Percentiles rank a stretch among this genome's conserved stretches.
These are phyloP conservation scores for Alaudala cheleensis DNA, from an alignment of 2,113 vertebrate genomes.

Conservation along the genomic window DNA sequence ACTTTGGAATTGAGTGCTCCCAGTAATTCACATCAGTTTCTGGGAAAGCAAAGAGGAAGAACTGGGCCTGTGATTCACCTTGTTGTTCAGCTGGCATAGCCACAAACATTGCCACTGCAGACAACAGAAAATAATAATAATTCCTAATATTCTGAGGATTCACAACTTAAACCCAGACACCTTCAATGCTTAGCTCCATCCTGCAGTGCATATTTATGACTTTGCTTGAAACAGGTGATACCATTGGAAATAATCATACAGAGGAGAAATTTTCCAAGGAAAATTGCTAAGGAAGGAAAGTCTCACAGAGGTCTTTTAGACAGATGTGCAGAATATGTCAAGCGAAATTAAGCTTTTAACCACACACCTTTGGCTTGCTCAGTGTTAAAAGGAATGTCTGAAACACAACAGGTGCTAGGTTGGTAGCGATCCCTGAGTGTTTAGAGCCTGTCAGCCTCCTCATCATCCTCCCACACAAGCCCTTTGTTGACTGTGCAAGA, in stretches of 20 bases:
- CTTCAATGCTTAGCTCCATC: neutral
- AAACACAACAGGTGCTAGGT: rapidly evolving
- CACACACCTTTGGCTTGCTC: neutral
- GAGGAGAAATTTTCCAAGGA: neutral
- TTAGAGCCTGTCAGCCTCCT: neutral
- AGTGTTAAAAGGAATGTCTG: neutral
- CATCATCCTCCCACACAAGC: neutral
- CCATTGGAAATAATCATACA: neutral
- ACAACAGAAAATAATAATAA: neutral
- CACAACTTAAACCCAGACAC: neutral
- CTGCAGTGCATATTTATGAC: neutral
- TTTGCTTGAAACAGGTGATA: neutral
- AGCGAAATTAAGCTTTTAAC: neutral
- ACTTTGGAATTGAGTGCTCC: neutral
- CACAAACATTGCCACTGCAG: neutral
- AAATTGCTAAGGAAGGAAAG: neutral
- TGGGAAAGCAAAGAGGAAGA: neutral
- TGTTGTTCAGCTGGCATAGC: neutral
- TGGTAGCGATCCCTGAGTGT: neutral
- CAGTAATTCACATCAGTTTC: neutral
- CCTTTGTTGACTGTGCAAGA: neutral
- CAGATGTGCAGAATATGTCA: neutral
- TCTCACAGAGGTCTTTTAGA: neutral
- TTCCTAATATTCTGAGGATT: neutral
- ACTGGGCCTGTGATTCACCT: neutral